phyloP scores from a whole-genome alignment of 2,888 invertebrate species.

The Aethes cnicana region DNA sequence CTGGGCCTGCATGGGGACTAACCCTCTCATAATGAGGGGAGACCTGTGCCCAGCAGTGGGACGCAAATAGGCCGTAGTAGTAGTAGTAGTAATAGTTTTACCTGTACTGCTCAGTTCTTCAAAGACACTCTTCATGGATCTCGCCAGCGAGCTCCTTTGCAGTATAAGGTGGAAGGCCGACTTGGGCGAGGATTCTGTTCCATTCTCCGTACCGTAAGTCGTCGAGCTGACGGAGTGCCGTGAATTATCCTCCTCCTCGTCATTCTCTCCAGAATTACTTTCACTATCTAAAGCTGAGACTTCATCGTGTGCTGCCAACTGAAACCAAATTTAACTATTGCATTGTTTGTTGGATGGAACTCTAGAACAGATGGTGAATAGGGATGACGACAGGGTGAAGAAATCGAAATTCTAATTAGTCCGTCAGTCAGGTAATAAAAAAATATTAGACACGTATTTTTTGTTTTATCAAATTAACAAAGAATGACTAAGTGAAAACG shows the following conservation, averaged over 20 bases:
- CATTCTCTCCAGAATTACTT: conserved; percentile 65
- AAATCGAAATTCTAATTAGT: no score
- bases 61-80: no score
- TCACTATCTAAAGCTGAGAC: conserved; percentile 77
- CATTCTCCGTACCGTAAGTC: conserved; percentile 54
- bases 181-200: conserved; percentile 53
- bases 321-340: conserved; percentile 34
- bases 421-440: no score
- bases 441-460: no score
- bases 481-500: no score
- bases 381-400: no score
- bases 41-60: no score
- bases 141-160: conserved; percentile 90
- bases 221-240: conserved; percentile 67
- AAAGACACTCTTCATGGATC: conserved; percentile 91
- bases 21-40: no score
- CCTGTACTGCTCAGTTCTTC: conserved; percentile 87
- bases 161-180: conserved; percentile 92
- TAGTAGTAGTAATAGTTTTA: conserved; percentile 43
- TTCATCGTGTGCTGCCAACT: conserved; percentile 83
- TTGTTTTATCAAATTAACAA: no score
- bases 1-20: no score
- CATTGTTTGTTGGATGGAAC: no score
- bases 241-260: conserved; percentile 67
- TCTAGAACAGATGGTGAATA: no score